phyloP scores from a whole-genome alignment of 1,140 invertebrate genomes.

The Sitobion miscanthi region DNA sequence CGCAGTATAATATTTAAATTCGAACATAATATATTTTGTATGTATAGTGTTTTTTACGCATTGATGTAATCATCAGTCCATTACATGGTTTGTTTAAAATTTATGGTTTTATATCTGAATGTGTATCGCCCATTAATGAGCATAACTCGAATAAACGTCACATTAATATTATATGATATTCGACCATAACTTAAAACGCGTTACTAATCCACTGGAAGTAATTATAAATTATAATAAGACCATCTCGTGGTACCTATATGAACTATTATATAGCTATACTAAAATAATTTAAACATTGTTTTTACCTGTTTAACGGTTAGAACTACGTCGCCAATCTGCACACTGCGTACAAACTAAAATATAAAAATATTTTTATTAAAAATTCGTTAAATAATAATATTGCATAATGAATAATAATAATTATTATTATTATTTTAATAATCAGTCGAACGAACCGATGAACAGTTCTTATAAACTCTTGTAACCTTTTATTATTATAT shows the following conservation, averaged over 20 bases:
- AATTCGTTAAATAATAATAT: too few relatives aligned
- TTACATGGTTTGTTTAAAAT: neutral
- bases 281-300: neutral
- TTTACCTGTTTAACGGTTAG: neutral
- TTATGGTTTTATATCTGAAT: neutral
- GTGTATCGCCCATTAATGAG: neutral
- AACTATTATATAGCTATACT: neutral
- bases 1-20: neutral
- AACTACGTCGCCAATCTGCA: neutral
- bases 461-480: neutral
- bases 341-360: neutral
- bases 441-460: neutral
- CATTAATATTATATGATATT: neutral
- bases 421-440: neutral
- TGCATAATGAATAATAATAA: too few relatives aligned
- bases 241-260: too few relatives aligned
- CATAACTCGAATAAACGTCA: neutral
- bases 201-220: neutral
- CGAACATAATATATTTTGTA: neutral
- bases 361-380: neutral
- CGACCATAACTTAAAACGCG: neutral
- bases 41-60: neutral
- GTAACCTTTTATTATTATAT: too few relatives aligned
- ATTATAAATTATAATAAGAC: neutral
- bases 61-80: neutral